Evolutionary conservation across 2,888 invertebrate species (phyloP).

Genomic region (Tupiocoris notatus): DNA sequence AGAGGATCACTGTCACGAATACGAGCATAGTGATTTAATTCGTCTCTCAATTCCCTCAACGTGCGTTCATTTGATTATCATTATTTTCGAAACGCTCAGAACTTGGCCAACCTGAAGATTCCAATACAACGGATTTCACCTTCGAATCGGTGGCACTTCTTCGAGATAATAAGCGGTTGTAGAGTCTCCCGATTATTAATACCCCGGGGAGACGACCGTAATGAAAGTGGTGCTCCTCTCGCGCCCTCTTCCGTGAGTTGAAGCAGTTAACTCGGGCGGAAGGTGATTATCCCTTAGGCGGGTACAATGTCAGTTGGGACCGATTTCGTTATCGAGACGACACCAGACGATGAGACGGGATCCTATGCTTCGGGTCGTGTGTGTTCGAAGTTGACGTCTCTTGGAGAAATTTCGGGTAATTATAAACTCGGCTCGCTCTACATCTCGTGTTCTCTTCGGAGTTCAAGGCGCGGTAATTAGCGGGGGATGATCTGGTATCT

Average conservation of each 20-base stretch:
- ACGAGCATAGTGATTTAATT: too few species aligned
- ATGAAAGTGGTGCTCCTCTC: background rate
- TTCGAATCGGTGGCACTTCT: background rate
- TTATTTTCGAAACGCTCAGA: background rate
- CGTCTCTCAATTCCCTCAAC: background rate
- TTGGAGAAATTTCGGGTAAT: background rate
- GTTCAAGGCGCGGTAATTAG: background rate
- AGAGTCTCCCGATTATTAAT: conserved; percentile 4
- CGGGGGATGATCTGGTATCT: background rate
- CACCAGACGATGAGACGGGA: background rate
- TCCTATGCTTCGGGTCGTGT: background rate
- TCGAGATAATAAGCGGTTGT: background rate
- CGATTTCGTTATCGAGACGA: background rate
- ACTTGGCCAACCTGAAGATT: background rate
- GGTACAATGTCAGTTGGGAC: conserved; percentile 1
- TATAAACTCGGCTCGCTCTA: background rate
- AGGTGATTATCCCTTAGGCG: background rate
- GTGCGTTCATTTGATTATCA: background rate
- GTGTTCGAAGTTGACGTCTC: background rate
- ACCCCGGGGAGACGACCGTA: background rate
- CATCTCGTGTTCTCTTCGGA: background rate
- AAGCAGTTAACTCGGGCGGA: conserved; percentile 1
- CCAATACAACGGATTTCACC: conserved; percentile 12
- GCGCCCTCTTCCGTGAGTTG: conserved; percentile 6
- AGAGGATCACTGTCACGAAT: too few species aligned